Conservation (phyloP, 2,888 invertebrate genomes). For the Bhutanitis thaidina region DNA sequence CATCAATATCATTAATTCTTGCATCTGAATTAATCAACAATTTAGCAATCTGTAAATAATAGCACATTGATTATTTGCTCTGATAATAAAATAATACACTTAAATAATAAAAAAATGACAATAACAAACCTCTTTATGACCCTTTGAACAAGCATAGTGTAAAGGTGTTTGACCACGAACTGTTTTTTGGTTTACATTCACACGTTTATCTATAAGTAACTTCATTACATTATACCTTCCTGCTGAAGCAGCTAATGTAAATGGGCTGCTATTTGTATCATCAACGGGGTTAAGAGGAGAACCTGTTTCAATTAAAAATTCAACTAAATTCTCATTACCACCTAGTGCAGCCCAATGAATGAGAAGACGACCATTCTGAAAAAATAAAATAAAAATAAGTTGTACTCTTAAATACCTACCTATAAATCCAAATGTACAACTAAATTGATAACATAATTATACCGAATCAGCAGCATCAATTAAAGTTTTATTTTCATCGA, state of each 20-base stretch:
- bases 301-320: constrained; percentile 82
- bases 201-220: constrained; percentile 83
- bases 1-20: constrained; percentile 81
- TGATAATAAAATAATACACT: too few relatives aligned
- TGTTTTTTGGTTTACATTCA: constrained; percentile 86
- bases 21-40: constrained; percentile 83
- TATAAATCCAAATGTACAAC: background rate
- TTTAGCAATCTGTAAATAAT: constrained; percentile 81
- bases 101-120: background rate
- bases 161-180: constrained; percentile 88
- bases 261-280: constrained; percentile 88
- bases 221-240: constrained; percentile 85
- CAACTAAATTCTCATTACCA: constrained; percentile 87
- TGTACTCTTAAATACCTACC: background rate
- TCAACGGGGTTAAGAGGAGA: constrained; percentile 85
- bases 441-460: constrained; percentile 3
- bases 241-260: constrained; percentile 90
- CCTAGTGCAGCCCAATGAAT: constrained; percentile 91
- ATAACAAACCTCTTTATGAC: constrained; percentile 82
- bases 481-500: constrained; percentile 73
- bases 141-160: constrained; percentile 93
- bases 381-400: constrained; percentile 25
- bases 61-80: too few relatives aligned
- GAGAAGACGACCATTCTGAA: constrained; percentile 84
- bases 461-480: constrained; percentile 52